Conservation (phyloP, 2,797 vertebrate species). For the Melanotaenia nigrans region DNA sequence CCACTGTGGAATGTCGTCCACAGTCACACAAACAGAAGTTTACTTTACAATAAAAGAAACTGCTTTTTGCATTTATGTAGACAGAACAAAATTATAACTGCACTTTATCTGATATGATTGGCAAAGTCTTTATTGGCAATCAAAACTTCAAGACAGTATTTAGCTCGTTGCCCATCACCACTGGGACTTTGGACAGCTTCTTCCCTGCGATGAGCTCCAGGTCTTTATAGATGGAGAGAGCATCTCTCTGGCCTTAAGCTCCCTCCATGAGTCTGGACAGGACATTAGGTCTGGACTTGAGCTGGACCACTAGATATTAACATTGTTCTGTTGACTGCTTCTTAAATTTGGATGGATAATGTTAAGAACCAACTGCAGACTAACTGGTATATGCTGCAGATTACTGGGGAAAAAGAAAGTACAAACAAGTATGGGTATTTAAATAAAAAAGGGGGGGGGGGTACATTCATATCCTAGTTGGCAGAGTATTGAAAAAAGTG, state of each 20-base stretch:
- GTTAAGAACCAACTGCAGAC: not conserved
- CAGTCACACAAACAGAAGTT: slow-evolving; percentile 21
- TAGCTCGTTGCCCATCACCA: not conserved
- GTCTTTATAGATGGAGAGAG: no score
- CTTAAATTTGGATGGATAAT: not conserved
- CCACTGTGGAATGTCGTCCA: slow-evolving; percentile 15
- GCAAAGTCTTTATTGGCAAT: no score
- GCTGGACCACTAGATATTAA: no score
- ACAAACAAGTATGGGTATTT: not conserved
- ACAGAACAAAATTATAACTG: not conserved
- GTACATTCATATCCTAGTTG: no score
- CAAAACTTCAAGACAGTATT: no score
- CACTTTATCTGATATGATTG: not conserved
- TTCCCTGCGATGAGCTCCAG: not conserved
- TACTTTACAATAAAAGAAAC: slow-evolving; percentile 66
- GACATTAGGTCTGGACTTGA: no score
- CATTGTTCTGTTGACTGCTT: no score
- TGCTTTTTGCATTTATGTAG: slow-evolving; percentile 13
- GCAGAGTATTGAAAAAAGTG: not conserved
- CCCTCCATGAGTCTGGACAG: no score
- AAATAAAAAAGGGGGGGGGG: not conserved
- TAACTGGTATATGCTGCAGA: not conserved
- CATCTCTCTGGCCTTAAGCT: no score
- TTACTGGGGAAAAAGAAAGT: not conserved
- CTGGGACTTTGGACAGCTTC: no score